Evolutionary conservation across 1,140 invertebrate genomes (phyloP).

Genomic region (Meloidogyne floridensis): DNA sequence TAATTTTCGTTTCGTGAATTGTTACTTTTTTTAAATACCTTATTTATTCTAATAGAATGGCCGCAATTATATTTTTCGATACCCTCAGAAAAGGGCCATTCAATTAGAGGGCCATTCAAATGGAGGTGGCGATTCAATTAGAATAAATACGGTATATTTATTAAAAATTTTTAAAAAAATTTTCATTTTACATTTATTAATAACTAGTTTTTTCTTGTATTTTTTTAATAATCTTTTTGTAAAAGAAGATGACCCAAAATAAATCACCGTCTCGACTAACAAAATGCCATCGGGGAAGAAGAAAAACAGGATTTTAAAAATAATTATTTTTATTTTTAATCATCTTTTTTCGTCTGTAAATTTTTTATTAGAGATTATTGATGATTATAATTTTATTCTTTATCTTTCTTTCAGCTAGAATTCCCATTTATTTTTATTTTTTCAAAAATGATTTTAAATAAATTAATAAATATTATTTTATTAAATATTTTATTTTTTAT

Average conservation of each 20-base stretch:
- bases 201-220: conserved; percentile 67
- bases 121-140: too few relatives aligned
- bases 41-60: too few relatives aligned
- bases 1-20: too few relatives aligned
- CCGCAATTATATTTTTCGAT: too few relatives aligned
- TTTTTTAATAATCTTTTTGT: conserved; percentile 65
- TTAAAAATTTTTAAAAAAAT: conserved; percentile 51
- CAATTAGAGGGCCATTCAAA: too few relatives aligned
- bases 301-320: background rate
- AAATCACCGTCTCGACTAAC: background rate
- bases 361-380: background rate
- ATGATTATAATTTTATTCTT: background rate
- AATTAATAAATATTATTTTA: background rate
- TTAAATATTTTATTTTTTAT: conserved; percentile 3
- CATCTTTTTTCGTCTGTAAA: background rate
- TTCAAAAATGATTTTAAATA: background rate
- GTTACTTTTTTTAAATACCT: too few relatives aligned
- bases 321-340: too few relatives aligned
- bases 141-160: too few relatives aligned
- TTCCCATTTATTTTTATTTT: background rate
- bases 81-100: too few relatives aligned
- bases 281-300: background rate
- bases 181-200: too few relatives aligned
- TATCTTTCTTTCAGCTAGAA: background rate
- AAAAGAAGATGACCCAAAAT: conserved; percentile 1